These are phyloP conservation scores for Crotophaga sulcirostris DNA, from an alignment of 2,113 vertebrate genomes.

Conservation along the genomic window DNA sequence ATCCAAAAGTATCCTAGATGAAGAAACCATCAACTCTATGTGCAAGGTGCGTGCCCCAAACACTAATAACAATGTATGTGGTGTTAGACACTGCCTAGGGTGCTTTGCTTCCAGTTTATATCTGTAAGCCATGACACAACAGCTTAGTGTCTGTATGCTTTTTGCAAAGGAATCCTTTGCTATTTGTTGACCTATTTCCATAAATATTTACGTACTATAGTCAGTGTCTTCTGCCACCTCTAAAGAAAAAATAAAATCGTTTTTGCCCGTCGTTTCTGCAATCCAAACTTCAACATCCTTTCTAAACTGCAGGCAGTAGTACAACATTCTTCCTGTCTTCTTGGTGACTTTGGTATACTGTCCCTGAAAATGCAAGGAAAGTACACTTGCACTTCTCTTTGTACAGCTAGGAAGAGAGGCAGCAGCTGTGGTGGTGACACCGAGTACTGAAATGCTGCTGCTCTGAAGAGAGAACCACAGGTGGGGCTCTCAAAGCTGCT, in stretches of 20 bases:
- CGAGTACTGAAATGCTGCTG: neutral
- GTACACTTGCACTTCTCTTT: neutral
- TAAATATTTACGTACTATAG: neutral
- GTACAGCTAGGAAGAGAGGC: neutral
- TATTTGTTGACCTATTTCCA: neutral
- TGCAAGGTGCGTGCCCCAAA: too few relatives aligned
- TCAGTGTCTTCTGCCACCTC: neutral
- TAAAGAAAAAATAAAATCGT: neutral
- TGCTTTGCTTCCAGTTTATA: neutral
- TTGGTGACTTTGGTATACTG: neutral
- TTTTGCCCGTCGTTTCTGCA: neutral
- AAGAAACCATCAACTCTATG: neutral
- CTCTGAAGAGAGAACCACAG: neutral
- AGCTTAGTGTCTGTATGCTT: neutral
- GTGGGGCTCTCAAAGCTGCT: neutral
- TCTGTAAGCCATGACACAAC: neutral
- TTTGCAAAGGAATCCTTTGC: neutral
- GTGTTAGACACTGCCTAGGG: neutral
- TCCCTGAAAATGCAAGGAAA: neutral
- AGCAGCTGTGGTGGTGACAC: neutral
- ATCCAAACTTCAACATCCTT: neutral
- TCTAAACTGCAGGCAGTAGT: neutral
- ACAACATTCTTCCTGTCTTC: neutral
- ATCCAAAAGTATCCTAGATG: neutral
- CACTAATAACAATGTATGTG: accelerated